Evolutionary conservation across 2,888 invertebrate species (phyloP), one percentile per base, ranked within the genome.

Genomic region (Dasypolia templi): DNA sequence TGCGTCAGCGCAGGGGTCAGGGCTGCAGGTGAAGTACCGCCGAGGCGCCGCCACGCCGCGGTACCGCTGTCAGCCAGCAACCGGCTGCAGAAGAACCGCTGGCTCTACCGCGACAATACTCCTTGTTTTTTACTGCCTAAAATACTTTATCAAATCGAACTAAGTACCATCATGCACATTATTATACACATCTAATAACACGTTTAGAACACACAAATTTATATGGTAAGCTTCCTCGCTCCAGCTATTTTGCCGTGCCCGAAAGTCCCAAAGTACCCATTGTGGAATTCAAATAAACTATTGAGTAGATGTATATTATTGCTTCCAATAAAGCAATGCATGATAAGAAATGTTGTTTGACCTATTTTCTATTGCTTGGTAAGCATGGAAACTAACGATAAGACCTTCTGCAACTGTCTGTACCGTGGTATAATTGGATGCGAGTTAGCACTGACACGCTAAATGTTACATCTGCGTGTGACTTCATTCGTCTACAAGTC

Each of bases 1-100:
- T 77, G 78, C 83, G 70, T 82, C 83, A 82, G 67, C 65, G 58
- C 53, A 56, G 49, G 22, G 81, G 68, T 82, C 78, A 69, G 69
- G 81, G 69, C 63, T 58, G 82, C 77, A 63, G 67, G 78, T 53
- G 61, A 53, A 66, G 46, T 22, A 1, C 39, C 44, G 29, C 51
- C 49, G 26, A 11, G 9, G 12, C 12, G 26, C 42, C 26, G 12
- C 19, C 56, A 22, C 11, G 5, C 5, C n/a, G 51, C 12, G 29
- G 0, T 6, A 4, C 5, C 17, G 22, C 32, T 11, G 77, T 1
- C 69, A 42, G 26, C 5, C 42, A 11, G 26, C 32, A 17, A 17
- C 3, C 32, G 3, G 22, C 62, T n/a, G n/a, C 81, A 81, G 82
- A 75, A 81, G 53, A 26, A 32, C 58, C 46, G 46, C 29, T 51